Base-by-base conservation (phyloP, 1,140 invertebrate species). In the Drosophila aff. region DNA sequence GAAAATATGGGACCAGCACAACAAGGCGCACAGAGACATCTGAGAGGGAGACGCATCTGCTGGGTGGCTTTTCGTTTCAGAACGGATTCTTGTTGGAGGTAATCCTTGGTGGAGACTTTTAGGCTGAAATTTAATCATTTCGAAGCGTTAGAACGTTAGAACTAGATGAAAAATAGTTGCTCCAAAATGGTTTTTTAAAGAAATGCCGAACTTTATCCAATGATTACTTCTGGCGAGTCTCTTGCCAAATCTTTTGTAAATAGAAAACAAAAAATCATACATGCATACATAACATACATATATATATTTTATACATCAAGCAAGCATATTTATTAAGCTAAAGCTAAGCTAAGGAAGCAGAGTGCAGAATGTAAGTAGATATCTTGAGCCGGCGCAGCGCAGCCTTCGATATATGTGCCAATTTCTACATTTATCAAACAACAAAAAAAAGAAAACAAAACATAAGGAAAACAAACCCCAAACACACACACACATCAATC, bases 341-440 rank as follows among this genome's bases (percentile, higher is more conserved):
- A 58, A 71, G 65, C 53, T 76, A 72, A 58, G 33, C 55, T 73
- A 73, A 73, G 63, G 36, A 36, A 50, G 53, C 31, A 71, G 66
- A 49, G 66, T 59, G 36, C 23, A 23, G 23, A 55, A 73, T 73
- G 69, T 61, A 73, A 86, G 83, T 89, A 89, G 83, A 77, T 60
- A 65, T 73, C 78, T 69, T 82, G 69, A 71, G 72, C 55, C 73
- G 83, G 83, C 83, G 83, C 83, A 87, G 83, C 80, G 83, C 83
- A 87, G 83, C 83, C 83, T 87, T 89, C 73, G 69, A 89, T 89
- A 40, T 83, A 87, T 87, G 83, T 87, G 83, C 83, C 83, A 87
- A 87, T 83, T 83, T 87, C 76, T 83, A 87, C 82, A 86, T 84
- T 76, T 79, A 82, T 73, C 46, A 60, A 50, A 40, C 40, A 64